Evolutionary conservation across 2,113 vertebrate species (phyloP), one percentile per base, ranked within the genome.

Genomic region (Calyptommatus sinebrachiatus): DNA sequence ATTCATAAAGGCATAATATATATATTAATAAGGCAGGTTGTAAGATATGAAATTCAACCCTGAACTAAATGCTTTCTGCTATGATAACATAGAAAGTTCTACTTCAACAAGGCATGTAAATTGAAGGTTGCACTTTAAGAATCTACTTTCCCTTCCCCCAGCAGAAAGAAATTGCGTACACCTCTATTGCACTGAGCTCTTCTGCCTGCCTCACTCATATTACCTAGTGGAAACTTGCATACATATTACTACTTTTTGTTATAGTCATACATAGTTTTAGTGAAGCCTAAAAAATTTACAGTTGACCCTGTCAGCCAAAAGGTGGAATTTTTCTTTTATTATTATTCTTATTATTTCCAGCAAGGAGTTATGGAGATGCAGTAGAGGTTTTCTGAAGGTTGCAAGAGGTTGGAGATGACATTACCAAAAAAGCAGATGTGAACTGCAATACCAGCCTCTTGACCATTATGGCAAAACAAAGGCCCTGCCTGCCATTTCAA

Each of bases 1-100:
- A 94, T 92, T 94, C 89, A 94, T 91, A 86, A 88, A 87, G 82
- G 75, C 79, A 89, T 86, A 88, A 79, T 84, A 92, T 91, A 82
- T 89, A 92, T 93, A 92, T 92, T 91, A 92, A 91, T 91, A 92
- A 92, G 89, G 84, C 69, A 83, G 8, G 66, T 85, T 79, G 63
- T 65, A 87, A 87, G 82, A 85, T 84, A 81, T 57, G 89, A 79
- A 92, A 89, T 0, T 86, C 81, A 82, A 50, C 50, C 26, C 29
- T 69, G 29, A 28, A 21, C 84, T 87, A 81, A 88, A 88, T 76
- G 80, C 74, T 29, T 50, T 24, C 69, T 48, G 45, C 77, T 73
- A 75, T 46, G 6, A 60, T 77, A 82, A 41, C 67, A 75, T 53
- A 50, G 78, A 86, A 79, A 76, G 79, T 66, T 7, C 48, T 1